Evolutionary conservation across 2,888 invertebrate genomes (phyloP).

Genomic region (Celastrina argiolus): DNA sequence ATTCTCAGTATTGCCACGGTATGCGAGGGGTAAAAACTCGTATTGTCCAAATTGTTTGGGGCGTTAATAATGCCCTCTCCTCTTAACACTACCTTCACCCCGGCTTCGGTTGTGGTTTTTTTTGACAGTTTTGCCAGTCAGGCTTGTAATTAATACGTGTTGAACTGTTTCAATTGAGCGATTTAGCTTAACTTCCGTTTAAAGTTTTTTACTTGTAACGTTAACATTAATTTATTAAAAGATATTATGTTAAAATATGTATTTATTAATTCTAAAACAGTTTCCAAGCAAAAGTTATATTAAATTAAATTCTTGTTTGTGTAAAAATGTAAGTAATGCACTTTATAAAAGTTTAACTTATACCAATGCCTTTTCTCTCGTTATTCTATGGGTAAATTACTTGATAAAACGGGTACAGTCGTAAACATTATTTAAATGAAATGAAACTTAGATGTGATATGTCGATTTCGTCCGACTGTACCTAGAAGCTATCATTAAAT

Average conservation of each 20-base stretch:
- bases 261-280: too few species aligned
- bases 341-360: too few species aligned
- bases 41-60: conserved; percentile 61
- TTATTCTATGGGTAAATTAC: too few species aligned
- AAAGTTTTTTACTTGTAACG: not conserved
- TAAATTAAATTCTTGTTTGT: not conserved
- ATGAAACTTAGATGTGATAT: not conserved
- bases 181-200: not conserved
- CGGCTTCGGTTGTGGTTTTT: conserved; percentile 16
- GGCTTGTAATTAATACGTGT: conserved; percentile 1
- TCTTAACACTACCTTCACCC: conserved; percentile 43
- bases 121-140: conserved; percentile 6
- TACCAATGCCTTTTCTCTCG: too few species aligned
- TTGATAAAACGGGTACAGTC: not conserved
- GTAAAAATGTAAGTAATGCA: too few species aligned
- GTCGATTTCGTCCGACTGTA: not conserved
- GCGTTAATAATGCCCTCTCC: conserved; percentile 60
- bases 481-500: conserved; percentile 9
- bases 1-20: conserved; percentile 38
- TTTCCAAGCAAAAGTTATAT: not conserved
- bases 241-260: too few species aligned
- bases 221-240: too few species aligned
- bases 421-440: not conserved
- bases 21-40: conserved; percentile 43
- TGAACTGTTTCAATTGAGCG: not conserved